Conservation (phyloP, 2,888 invertebrate species). For the Caenorhabditis imperialis region DNA sequence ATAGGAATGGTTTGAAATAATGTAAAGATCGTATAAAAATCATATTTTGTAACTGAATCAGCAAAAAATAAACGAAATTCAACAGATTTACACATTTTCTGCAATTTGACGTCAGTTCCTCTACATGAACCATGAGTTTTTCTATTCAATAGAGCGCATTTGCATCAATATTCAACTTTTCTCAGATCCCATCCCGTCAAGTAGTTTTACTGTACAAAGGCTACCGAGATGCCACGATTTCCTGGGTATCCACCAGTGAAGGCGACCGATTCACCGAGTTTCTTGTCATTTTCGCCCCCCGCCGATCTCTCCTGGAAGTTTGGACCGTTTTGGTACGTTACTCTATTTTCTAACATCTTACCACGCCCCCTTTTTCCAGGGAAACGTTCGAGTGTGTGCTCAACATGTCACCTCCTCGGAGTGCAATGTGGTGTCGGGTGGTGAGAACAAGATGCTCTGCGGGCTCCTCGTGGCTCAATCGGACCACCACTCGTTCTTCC, state of each 20-base stretch:
- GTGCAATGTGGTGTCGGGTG: slow-evolving; percentile 49
- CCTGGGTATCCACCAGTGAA: slow-evolving; percentile 58
- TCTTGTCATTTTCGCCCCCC: slow-evolving; percentile 92
- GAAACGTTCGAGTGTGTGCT: slow-evolving; percentile 54
- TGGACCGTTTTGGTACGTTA: slow-evolving; percentile 88
- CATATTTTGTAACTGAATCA: not conserved
- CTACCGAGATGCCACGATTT: slow-evolving; percentile 87
- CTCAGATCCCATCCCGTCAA: slow-evolving; percentile 83
- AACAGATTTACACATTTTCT: not conserved
- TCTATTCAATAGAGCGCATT: not conserved
- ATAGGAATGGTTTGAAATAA: too few relatives aligned
- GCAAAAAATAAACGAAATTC: not conserved
- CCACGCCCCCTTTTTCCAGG: slow-evolving; percentile 34
- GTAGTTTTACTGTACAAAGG: slow-evolving; percentile 93
- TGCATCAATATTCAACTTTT: too few relatives aligned
- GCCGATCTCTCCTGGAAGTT: slow-evolving; percentile 89
- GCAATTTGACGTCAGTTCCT: too few relatives aligned
- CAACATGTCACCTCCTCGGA: slow-evolving; percentile 49
- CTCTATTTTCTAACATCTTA: not conserved
- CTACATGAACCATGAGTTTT: too few relatives aligned
- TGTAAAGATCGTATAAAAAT: too few relatives aligned
- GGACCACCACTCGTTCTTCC: slow-evolving; percentile 40
- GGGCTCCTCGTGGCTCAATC: slow-evolving; percentile 33
- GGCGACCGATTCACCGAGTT: slow-evolving; percentile 82
- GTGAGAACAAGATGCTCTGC: slow-evolving; percentile 49